Percentiles rank a stretch among this genome's conserved stretches.
Evolutionary conservation across 2,797 vertebrate species (phyloP).

Genomic region (Gymnothorax javanicus): DNA sequence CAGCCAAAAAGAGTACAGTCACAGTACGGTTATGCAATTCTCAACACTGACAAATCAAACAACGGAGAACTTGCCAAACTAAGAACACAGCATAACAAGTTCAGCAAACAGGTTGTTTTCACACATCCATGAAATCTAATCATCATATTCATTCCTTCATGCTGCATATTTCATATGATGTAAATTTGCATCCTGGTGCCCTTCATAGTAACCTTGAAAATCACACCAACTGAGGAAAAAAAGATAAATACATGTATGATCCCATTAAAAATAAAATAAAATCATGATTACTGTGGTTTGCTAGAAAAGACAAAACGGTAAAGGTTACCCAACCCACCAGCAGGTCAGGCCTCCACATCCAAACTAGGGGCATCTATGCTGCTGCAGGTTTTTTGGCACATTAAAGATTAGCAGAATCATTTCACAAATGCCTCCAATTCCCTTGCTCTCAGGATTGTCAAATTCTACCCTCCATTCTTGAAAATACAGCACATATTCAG

Average conservation of each 20-base stretch:
- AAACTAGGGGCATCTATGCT: neutral
- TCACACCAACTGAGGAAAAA: neutral
- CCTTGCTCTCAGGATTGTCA: neutral
- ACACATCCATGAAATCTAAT: neutral
- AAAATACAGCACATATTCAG: neutral
- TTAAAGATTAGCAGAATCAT: neutral
- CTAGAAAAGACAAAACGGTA: neutral
- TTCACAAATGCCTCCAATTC: neutral
- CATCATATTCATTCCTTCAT: neutral
- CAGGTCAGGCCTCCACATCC: neutral
- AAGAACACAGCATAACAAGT: neutral
- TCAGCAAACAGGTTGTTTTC: neutral
- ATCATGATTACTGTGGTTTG: neutral
- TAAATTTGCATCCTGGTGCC: neutral
- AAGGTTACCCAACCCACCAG: neutral
- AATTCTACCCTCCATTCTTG: neutral
- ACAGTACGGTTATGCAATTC: slow-evolving; percentile 1
- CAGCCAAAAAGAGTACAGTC: neutral
- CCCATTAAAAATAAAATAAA: slow-evolving; percentile 6
- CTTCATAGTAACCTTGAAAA: neutral
- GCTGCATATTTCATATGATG: neutral
- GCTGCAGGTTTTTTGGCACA: neutral
- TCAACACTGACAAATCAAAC: neutral
- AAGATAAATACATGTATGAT: neutral
- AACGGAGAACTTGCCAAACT: neutral